These are phyloP conservation scores for Takifugu ocellatus DNA, from an alignment of 2,797 vertebrate genomes.

Conservation along the genomic window DNA sequence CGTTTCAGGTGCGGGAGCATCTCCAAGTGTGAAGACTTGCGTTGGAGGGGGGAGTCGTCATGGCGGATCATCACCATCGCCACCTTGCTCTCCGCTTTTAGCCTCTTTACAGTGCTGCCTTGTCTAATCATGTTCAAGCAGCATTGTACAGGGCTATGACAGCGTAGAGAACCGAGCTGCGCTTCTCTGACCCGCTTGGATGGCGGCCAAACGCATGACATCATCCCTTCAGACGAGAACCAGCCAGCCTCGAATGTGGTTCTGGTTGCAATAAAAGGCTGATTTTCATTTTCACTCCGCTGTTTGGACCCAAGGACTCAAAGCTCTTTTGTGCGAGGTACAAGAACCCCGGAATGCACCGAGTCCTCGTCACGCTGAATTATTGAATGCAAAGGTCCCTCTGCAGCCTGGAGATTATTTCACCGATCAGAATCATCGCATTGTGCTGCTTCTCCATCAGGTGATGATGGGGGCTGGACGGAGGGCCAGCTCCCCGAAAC, in stretches of 20 bases:
- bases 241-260: background rate
- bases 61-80: slow-evolving; percentile 34
- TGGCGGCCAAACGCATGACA: slow-evolving; percentile 42
- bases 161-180: slow-evolving; percentile 69
- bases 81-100: slow-evolving; percentile 75
- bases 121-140: slow-evolving; percentile 83
- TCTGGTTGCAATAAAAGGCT: background rate
- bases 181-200: slow-evolving; percentile 41
- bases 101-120: slow-evolving; percentile 87
- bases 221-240: slow-evolving; percentile 35
- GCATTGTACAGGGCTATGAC: slow-evolving; percentile 88
- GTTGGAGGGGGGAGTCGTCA: slow-evolving; percentile 19
- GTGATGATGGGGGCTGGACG: too few relatives aligned
- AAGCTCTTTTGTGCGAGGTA: background rate
- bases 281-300: too few relatives aligned
- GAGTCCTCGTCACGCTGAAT: slow-evolving; percentile 55
- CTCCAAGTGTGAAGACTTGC: slow-evolving; percentile 20
- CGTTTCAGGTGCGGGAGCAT: slow-evolving; percentile 50
- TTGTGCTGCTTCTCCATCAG: slow-evolving; percentile 23
- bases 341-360: background rate
- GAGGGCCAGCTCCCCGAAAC: too few relatives aligned
- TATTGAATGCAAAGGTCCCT: slow-evolving; percentile 72
- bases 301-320: background rate
- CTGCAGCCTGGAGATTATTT: slow-evolving; percentile 72
- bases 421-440: slow-evolving; percentile 58